phyloP scores from a whole-genome alignment of 2,113 vertebrate species.

The Brachyhypopomus gauderio region DNA sequence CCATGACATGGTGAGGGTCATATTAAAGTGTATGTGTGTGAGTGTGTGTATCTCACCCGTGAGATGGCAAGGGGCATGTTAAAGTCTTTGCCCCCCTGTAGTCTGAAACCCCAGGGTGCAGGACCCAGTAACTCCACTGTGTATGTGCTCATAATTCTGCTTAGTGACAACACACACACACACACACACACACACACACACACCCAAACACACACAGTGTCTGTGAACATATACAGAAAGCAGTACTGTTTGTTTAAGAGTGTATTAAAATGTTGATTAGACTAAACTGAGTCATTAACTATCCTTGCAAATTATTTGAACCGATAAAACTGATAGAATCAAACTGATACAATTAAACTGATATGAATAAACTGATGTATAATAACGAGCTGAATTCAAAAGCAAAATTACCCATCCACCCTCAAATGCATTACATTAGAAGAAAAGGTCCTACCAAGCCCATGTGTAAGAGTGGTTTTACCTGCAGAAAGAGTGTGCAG shows the following conservation, averaged over 20 bases:
- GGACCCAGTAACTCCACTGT: slow-evolving; percentile 85
- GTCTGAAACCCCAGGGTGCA: slow-evolving; percentile 96
- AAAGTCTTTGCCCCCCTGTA: slow-evolving; percentile 98
- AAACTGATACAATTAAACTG: too few species aligned
- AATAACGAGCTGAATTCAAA: too few species aligned
- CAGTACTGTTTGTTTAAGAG: too few species aligned
- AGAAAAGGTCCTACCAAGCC: too few species aligned
- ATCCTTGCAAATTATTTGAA: too few species aligned
- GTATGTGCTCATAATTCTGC: slow-evolving; percentile 88
- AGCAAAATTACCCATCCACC: too few species aligned
- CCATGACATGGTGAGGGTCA: slow-evolving; percentile 24
- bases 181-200: slow-evolving; percentile 44
- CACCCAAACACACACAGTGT: slow-evolving; percentile 35
- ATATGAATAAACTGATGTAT: too few species aligned
- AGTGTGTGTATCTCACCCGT: slow-evolving; percentile 17
- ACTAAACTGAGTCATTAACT: too few species aligned
- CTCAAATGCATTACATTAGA: not conserved
- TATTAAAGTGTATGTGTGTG: slow-evolving; percentile 89
- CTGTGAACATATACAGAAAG: too few species aligned
- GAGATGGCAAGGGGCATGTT: slow-evolving; percentile 67
- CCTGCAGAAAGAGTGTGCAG: slow-evolving; percentile 4
- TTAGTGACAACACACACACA: slow-evolving; percentile 31
- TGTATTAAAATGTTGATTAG: too few species aligned
- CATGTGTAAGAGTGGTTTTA: not conserved
- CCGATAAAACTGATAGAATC: too few species aligned